Conservation (phyloP, 2,113 vertebrate species). For the Opisthocomus hoazin region DNA sequence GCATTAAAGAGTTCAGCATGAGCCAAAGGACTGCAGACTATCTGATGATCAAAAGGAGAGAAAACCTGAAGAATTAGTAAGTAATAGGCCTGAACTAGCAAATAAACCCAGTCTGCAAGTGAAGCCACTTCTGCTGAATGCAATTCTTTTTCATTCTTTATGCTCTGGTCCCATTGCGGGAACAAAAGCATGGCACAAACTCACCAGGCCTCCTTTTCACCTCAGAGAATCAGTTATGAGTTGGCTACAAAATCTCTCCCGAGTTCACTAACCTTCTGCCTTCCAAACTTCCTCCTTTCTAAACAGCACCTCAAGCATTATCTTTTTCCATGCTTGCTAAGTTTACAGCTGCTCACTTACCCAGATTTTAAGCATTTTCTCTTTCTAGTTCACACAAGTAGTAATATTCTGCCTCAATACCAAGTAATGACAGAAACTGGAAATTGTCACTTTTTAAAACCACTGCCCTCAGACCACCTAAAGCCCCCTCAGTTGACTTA, state of each 20-base stretch:
- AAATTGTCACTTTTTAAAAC: not conserved
- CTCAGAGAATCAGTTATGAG: not conserved
- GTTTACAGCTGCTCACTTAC: not conserved
- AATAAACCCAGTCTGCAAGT: not conserved
- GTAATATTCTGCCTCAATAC: not conserved
- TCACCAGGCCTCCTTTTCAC: not conserved
- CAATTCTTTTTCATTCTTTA: not conserved
- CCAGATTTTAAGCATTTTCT: not conserved
- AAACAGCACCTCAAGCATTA: not conserved
- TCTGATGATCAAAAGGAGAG: not conserved
- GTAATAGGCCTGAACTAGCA: not conserved
- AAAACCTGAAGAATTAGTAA: not conserved
- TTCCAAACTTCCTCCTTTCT: not conserved
- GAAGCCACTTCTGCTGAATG: not conserved
- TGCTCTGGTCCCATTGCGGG: not conserved
- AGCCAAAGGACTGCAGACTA: not conserved
- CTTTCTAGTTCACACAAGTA: not conserved
- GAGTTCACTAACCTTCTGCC: not conserved
- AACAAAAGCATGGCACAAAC: not conserved
- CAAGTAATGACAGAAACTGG: not conserved
- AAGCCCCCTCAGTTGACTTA: not conserved
- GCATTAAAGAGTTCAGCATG: not conserved
- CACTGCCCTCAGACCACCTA: not conserved
- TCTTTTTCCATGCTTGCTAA: not conserved
- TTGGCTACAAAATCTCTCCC: not conserved